These are phyloP conservation scores for Atopsyche davidsoni DNA, from an alignment of 1,140 invertebrate species.

Conservation along the genomic window DNA sequence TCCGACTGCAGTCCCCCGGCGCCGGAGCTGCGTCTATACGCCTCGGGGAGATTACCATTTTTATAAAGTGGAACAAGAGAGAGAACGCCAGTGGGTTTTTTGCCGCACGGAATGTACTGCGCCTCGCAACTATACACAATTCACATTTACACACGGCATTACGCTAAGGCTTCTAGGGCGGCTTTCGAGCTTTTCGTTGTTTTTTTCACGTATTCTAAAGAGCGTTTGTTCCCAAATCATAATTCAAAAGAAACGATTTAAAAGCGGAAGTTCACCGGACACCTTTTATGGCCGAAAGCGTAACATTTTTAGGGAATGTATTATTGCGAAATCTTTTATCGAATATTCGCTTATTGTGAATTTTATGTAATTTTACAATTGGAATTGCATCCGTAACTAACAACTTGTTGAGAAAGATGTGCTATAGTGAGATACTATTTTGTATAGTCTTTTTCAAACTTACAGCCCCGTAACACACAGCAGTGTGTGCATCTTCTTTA, in stretches of 20 bases:
- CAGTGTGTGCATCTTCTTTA: too few relatives aligned
- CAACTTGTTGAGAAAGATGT: too few relatives aligned
- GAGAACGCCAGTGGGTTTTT: slow-evolving; percentile 2
- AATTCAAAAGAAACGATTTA: slow-evolving; percentile 1
- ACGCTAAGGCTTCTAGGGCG: neutral
- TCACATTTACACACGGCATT: slow-evolving; percentile 5
- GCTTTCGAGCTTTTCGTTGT: neutral
- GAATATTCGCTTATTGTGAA: too few relatives aligned
- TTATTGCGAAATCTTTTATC: too few relatives aligned
- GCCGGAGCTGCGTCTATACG: slow-evolving; percentile 2
- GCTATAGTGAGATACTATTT: too few relatives aligned
- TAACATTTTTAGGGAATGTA: slow-evolving; percentile 3
- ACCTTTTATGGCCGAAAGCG: too few relatives aligned
- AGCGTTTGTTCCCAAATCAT: slow-evolving; percentile 4
- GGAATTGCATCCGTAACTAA: too few relatives aligned
- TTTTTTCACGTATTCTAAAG: neutral
- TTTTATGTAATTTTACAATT: too few relatives aligned
- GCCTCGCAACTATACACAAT: neutral
- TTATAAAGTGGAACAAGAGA: slow-evolving; percentile 18
- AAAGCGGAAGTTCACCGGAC: too few relatives aligned
- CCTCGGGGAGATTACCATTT: slow-evolving; percentile 21
- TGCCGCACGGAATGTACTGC: neutral
- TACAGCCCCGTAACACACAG: too few relatives aligned
- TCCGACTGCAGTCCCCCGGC: neutral
- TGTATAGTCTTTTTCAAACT: too few relatives aligned